Percentiles rank a stretch among this genome's conserved stretches.
phyloP scores from a whole-genome alignment of 1,140 invertebrate species.

The Heliconius eleuchia region DNA sequence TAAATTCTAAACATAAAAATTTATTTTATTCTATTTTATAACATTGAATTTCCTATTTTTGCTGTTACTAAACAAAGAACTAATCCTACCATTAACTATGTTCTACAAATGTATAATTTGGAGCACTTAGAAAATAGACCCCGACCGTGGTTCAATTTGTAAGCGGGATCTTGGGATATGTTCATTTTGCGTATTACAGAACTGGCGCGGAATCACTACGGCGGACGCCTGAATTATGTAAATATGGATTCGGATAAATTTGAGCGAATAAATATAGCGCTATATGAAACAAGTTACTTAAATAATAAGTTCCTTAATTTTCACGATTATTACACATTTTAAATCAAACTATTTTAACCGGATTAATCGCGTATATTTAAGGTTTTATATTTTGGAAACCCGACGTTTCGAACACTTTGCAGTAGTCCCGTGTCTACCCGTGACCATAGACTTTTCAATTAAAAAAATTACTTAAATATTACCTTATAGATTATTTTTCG shows the following conservation, averaged over 20 bases:
- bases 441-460: too few species aligned
- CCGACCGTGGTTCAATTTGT: constrained; percentile 70
- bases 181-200: constrained; percentile 76
- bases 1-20: neutral
- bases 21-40: neutral
- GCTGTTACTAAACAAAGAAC: neutral
- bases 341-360: too few species aligned
- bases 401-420: too few species aligned
- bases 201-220: constrained; percentile 66
- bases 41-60: neutral
- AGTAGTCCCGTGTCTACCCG: too few species aligned
- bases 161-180: constrained; percentile 79
- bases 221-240: constrained; percentile 69
- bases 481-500: neutral
- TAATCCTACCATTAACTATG: neutral
- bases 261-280: constrained; percentile 52
- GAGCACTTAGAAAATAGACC: constrained; percentile 56
- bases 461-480: neutral
- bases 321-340: too few species aligned
- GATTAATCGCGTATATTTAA: too few species aligned
- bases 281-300: neutral
- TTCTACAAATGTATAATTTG: neutral
- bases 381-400: too few species aligned
- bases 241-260: constrained; percentile 71
- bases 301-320: too few species aligned